A percentile compares a stretch with the other conserved stretches of the same genome.
Conservation (phyloP, 2,113 vertebrate species). For the Mixornis gularis region DNA sequence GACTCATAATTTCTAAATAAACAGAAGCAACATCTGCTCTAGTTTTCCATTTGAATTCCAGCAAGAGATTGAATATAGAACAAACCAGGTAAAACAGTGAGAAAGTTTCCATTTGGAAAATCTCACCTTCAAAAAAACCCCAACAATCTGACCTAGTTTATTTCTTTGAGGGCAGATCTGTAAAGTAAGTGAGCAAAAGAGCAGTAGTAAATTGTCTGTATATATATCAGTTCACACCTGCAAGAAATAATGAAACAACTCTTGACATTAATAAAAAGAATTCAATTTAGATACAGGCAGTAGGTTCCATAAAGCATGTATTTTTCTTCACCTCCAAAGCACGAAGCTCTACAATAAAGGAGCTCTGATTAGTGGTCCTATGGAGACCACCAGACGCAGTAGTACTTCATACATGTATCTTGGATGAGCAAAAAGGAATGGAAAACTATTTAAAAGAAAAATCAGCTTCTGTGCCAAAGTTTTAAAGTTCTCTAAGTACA, state of each 20-base stretch:
- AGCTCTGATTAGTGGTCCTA: background rate
- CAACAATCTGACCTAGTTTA: background rate
- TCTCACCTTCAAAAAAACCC: accelerated
- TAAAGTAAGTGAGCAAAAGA: background rate
- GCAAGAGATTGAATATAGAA: background rate
- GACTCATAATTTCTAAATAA: background rate
- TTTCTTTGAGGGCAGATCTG: background rate
- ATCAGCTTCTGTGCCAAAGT: background rate
- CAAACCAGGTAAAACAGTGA: background rate
- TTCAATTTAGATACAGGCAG: background rate
- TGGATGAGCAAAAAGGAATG: background rate
- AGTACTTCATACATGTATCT: background rate
- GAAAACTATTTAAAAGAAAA: background rate
- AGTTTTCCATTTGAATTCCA: background rate
- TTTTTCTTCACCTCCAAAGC: background rate
- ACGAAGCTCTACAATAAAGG: background rate
- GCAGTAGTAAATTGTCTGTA: background rate
- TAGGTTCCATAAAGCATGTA: background rate
- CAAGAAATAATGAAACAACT: background rate
- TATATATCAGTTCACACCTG: accelerated
- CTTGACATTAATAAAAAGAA: background rate
- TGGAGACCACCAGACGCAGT: background rate
- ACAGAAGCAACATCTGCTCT: background rate
- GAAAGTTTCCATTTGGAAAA: background rate
- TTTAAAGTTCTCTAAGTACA: background rate